phyloP scores from a whole-genome alignment of 2,113 vertebrate genomes.

The Brachyhypopomus occidentalis region DNA sequence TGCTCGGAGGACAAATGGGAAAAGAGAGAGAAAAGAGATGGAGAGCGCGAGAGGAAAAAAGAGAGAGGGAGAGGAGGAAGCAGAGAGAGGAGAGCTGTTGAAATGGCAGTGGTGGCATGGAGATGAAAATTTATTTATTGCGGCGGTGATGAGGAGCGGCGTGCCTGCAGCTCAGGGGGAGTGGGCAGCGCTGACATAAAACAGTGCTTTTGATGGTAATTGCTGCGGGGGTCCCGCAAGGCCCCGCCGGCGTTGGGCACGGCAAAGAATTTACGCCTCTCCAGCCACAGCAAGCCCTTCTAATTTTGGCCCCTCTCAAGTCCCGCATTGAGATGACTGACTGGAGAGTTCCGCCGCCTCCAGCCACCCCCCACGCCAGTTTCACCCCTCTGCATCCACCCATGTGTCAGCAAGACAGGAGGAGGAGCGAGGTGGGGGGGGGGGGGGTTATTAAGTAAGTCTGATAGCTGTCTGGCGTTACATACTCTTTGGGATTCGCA shows the following conservation, averaged over 20 bases:
- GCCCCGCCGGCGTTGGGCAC: conserved; percentile 55
- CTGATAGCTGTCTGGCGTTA: neutral
- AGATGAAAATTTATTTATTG: conserved; percentile 82
- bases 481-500: neutral
- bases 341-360: conserved; percentile 4
- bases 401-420: neutral
- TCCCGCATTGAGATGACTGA: conserved; percentile 48
- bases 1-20: conserved; percentile 20
- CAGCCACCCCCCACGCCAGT: neutral
- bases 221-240: conserved; percentile 70
- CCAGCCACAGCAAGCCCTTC: conserved; percentile 53
- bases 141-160: conserved; percentile 74
- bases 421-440: neutral
- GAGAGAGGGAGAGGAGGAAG: conserved; percentile 41
- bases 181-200: conserved; percentile 72
- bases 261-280: conserved; percentile 64
- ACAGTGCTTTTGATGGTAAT: conserved; percentile 72
- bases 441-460: conserved; percentile 8
- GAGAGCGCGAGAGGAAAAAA: conserved; percentile 45
- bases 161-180: conserved; percentile 69
- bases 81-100: conserved; percentile 47
- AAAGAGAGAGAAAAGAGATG: neutral
- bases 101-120: conserved; percentile 49
- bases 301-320: conserved; percentile 58
- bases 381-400: neutral